Conservation (phyloP, 2,888 invertebrate species). For the Rutpela maculata region DNA sequence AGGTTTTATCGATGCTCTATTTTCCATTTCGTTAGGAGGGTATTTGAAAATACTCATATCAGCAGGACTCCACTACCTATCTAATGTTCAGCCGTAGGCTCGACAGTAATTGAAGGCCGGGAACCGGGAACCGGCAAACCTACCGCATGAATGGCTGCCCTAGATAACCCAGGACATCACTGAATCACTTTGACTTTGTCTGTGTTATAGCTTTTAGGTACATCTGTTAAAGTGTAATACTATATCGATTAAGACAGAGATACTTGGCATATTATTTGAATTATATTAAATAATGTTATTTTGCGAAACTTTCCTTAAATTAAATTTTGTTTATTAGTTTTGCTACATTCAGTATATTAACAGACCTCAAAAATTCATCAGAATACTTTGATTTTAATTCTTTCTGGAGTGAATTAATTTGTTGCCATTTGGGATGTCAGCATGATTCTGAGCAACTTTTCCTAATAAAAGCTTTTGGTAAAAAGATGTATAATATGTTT, state of each 20-base stretch:
- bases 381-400: too few relatives aligned
- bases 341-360: too few relatives aligned
- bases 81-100: neutral
- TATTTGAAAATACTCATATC: neutral
- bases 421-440: too few relatives aligned
- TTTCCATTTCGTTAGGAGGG: neutral
- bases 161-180: neutral
- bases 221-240: neutral
- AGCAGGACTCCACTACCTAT: neutral
- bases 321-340: too few relatives aligned
- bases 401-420: too few relatives aligned
- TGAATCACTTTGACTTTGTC: neutral
- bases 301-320: too few relatives aligned
- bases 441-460: too few relatives aligned
- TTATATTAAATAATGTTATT: too few relatives aligned
- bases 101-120: neutral
- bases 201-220: neutral
- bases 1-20: neutral
- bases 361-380: too few relatives aligned
- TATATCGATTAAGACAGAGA: neutral
- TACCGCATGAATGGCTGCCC: neutral
- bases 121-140: neutral
- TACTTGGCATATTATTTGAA: too few relatives aligned
- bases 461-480: too few relatives aligned
- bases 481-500: too few relatives aligned